A percentile compares a stretch with the other conserved stretches of the same genome.
Evolutionary conservation across 2,888 invertebrate species (phyloP).

Genomic region (Acanthococcus lagerstroemiae): DNA sequence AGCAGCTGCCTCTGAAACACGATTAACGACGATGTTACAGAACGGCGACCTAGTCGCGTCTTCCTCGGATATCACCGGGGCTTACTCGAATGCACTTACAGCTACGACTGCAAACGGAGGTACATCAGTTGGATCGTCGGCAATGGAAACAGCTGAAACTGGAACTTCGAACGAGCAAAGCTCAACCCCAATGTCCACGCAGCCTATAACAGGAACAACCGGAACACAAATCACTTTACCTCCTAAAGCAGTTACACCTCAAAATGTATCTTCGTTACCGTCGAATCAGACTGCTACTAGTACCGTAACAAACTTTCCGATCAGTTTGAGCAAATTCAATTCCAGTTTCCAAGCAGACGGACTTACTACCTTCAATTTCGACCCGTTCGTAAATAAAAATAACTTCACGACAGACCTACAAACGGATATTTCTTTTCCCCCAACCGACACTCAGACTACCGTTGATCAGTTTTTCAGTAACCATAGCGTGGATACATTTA

Average conservation of each 20-base stretch:
- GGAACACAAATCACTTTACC: not conserved
- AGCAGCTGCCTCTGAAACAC: not conserved
- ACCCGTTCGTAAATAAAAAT: slow-evolving; percentile 32
- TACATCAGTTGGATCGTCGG: slow-evolving; percentile 33
- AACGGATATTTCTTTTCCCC: not conserved
- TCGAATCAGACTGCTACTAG: not conserved
- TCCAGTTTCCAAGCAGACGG: not conserved
- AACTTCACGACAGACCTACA: not conserved
- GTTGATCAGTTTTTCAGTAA: not conserved
- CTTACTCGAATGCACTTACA: slow-evolving; percentile 30
- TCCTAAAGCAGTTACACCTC: not conserved
- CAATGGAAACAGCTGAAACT: slow-evolving; percentile 32
- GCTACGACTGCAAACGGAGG: slow-evolving; percentile 39
- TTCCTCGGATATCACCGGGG: not conserved
- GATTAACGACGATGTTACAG: not conserved
- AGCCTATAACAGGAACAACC: slow-evolving; percentile 4
- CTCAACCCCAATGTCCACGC: slow-evolving; percentile 24
- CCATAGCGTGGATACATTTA: not conserved
- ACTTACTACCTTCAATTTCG: slow-evolving; percentile 10
- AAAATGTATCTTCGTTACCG: not conserved
- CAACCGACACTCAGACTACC: not conserved
- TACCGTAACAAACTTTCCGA: not conserved
- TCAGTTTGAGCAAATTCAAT: not conserved
- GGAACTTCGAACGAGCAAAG: not conserved
- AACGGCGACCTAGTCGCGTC: not conserved